Conservation (phyloP, 2,797 vertebrate species). For the Fratercula arctica region DNA sequence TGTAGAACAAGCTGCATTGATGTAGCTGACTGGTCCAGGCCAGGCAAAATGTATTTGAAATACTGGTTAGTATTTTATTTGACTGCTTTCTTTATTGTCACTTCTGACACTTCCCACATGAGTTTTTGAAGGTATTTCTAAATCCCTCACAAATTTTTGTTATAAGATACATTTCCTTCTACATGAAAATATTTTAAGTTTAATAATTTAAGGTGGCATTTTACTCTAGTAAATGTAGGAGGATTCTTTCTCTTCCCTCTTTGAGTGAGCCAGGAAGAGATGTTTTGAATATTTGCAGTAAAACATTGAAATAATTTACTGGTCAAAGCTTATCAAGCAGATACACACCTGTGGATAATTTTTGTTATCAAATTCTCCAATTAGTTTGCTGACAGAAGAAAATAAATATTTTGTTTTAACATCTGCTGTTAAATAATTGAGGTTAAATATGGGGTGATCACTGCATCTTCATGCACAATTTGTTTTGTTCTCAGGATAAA, state of each 20-base stretch:
- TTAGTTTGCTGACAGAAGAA: not conserved
- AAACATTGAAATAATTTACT: not conserved
- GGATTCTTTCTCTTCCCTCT: not conserved
- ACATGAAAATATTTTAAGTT: not conserved
- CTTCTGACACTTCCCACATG: not conserved
- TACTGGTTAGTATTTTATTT: not conserved
- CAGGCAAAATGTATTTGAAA: not conserved
- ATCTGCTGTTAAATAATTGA: not conserved
- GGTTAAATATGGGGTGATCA: not conserved
- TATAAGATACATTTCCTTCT: not conserved
- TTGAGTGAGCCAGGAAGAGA: not conserved
- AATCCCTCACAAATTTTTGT: not conserved
- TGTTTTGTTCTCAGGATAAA: not conserved
- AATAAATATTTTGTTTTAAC: not conserved
- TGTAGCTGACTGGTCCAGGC: not conserved
- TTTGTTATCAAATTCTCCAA: not conserved
- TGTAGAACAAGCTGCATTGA: not conserved
- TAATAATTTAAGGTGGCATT: not conserved
- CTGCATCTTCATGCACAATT: not conserved
- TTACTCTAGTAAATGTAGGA: not conserved
- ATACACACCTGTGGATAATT: not conserved
- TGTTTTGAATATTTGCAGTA: not conserved
- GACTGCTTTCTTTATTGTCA: not conserved
- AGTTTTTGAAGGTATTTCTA: not conserved
- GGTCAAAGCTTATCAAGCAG: not conserved